phyloP scores from a whole-genome alignment of 2,797 vertebrate genomes.

The Botia almorhae region DNA sequence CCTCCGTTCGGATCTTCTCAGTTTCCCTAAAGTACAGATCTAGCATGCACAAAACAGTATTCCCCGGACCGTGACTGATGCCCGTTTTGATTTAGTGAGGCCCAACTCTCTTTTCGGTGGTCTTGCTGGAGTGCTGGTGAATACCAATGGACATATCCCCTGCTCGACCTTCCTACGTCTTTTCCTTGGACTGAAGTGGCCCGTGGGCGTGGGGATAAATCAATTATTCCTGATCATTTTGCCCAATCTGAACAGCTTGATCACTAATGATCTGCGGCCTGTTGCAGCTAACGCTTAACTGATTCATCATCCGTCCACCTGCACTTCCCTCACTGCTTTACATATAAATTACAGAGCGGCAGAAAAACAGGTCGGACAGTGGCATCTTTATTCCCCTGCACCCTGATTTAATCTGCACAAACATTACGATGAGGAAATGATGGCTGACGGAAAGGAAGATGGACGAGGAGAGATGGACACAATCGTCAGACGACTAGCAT shows the following conservation, averaged over 20 bases:
- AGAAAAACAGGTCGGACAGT: conserved; percentile 27
- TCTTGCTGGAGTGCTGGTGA: neutral
- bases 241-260: conserved; percentile 62
- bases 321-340: conserved; percentile 55
- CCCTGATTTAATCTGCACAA: conserved; percentile 44
- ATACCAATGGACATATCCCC: neutral
- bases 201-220: conserved; percentile 60
- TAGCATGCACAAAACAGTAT: conserved; percentile 16
- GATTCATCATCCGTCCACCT: conserved; percentile 66
- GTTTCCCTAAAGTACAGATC: conserved; percentile 11
- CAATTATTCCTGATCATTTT: conserved; percentile 63
- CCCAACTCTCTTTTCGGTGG: conserved; percentile 29
- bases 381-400: conserved; percentile 46
- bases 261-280: conserved; percentile 65
- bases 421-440: conserved; percentile 43
- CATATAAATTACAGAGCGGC: conserved; percentile 58
- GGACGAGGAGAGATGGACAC: conserved; percentile 18
- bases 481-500: conserved; percentile 34
- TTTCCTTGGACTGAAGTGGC: conserved; percentile 57
- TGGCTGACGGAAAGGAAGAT: conserved; percentile 39
- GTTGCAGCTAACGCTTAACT: conserved; percentile 60
- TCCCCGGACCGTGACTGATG: too few relatives aligned
- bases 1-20: conserved; percentile 11
- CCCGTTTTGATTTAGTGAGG: conserved; percentile 49
- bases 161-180: conserved; percentile 45